A percentile compares a stretch with the other conserved stretches of the same genome.
Conservation (phyloP, 2,113 vertebrate species). For the Paramisgurnus dabryanus region DNA sequence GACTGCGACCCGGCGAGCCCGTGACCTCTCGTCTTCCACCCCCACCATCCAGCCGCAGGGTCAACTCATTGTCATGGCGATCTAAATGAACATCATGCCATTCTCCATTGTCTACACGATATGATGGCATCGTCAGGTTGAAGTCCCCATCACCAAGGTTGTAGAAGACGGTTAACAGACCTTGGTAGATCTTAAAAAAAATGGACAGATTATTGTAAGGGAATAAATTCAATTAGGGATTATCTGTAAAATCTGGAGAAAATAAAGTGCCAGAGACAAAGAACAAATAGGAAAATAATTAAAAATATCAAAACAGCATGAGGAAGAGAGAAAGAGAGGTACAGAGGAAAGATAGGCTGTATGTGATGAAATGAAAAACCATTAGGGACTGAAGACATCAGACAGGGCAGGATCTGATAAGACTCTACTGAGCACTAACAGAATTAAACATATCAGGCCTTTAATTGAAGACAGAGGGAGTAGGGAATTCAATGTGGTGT, state of each 20-base stretch:
- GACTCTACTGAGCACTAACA: conserved; percentile 56
- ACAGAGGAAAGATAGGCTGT: conserved; percentile 21
- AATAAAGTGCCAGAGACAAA: background rate
- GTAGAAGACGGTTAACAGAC: conserved; percentile 80
- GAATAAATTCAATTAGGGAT: background rate
- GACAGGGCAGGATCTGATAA: conserved; percentile 62
- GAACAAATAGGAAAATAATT: conserved; percentile 2
- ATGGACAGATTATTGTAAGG: background rate
- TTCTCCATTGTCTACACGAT: conserved; percentile 85
- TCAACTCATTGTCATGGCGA: conserved; percentile 85
- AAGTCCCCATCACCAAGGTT: conserved; percentile 87
- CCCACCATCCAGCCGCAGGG: conserved; percentile 80
- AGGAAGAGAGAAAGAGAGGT: background rate
- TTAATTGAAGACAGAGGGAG: conserved; percentile 75
- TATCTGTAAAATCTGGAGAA: background rate
- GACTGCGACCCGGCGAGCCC: conserved; percentile 73
- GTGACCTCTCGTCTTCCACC: conserved; percentile 80
- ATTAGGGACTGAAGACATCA: conserved; percentile 56
- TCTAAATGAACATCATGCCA: conserved; percentile 85
- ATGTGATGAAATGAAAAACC: background rate
- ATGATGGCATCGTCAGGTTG: conserved; percentile 78
- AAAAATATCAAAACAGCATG: conserved; percentile 9
- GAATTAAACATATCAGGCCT: conserved; percentile 70
- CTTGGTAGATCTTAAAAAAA: conserved; percentile 76
- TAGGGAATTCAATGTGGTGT: conserved; percentile 66